These are phyloP conservation scores for Zaprionus capensis DNA, from an alignment of 1,140 invertebrate genomes.

Conservation along the genomic window DNA sequence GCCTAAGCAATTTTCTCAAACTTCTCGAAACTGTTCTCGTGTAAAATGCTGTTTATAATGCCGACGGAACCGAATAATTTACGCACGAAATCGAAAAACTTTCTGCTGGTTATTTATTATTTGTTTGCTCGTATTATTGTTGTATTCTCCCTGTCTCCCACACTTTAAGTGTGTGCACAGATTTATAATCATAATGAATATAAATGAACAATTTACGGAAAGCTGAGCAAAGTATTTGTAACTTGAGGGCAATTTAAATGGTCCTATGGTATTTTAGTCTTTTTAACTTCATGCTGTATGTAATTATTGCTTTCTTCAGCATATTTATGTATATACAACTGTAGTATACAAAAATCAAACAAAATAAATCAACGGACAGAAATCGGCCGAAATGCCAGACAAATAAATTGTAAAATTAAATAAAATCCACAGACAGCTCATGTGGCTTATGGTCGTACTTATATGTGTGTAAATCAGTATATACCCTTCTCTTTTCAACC, in stretches of 20 bases:
- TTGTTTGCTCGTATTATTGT: conserved; percentile 23
- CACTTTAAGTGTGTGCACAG: conserved; percentile 14
- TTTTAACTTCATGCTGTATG: background rate
- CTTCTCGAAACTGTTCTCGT: conserved; percentile 29
- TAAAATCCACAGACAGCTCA: conserved; percentile 11
- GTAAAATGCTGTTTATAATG: conserved; percentile 46
- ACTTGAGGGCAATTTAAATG: background rate
- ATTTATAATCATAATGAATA: conserved; percentile 47
- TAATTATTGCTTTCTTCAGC: background rate
- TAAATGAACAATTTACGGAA: conserved; percentile 49
- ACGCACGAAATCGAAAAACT: conserved; percentile 73
- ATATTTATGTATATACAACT: background rate
- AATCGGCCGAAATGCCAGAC: background rate
- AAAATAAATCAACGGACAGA: background rate
- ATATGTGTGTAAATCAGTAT: conserved; percentile 7
- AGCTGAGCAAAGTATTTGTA: conserved; percentile 12
- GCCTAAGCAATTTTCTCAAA: conserved; percentile 47
- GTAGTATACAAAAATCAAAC: background rate
- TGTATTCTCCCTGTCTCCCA: background rate
- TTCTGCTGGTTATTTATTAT: conserved; percentile 41
- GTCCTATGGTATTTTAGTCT: background rate
- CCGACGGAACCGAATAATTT: conserved; percentile 55
- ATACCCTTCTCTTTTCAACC: background rate
- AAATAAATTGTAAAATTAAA: conserved; percentile 30
- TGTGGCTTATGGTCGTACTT: background rate